These are phyloP conservation scores for Ochlodes sylvanus DNA, from an alignment of 2,888 invertebrate species.

Conservation along the genomic window DNA sequence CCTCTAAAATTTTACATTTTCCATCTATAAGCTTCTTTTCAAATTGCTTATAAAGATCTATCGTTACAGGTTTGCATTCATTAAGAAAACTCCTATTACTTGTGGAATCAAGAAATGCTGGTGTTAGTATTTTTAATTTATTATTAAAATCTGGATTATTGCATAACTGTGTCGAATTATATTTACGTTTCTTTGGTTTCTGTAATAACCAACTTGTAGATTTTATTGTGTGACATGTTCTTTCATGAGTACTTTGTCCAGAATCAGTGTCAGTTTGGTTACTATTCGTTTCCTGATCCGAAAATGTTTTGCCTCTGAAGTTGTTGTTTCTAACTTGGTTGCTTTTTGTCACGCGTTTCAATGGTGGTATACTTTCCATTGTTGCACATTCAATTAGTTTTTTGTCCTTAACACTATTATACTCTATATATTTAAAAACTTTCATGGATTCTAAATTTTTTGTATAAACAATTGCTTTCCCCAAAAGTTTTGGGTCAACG, in stretches of 20 bases:
- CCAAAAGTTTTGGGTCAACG: slow-evolving; percentile 70
- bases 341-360: slow-evolving; percentile 43
- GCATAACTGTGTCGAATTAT: slow-evolving; percentile 68
- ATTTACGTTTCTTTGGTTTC: slow-evolving; percentile 64
- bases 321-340: slow-evolving; percentile 35
- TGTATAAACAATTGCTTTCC: slow-evolving; percentile 66
- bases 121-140: slow-evolving; percentile 64
- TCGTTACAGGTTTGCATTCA: slow-evolving; percentile 68
- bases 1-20: slow-evolving; percentile 52
- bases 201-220: slow-evolving; percentile 61
- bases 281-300: slow-evolving; percentile 26
- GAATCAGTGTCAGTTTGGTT: slow-evolving; percentile 20
- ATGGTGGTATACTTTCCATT: slow-evolving; percentile 63
- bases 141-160: slow-evolving; percentile 80
- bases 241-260: too few species aligned
- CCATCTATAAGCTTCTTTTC: slow-evolving; percentile 65
- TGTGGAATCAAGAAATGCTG: slow-evolving; percentile 63
- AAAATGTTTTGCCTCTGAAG: slow-evolving; percentile 6
- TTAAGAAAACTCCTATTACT: slow-evolving; percentile 64
- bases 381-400: slow-evolving; percentile 55
- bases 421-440: slow-evolving; percentile 53
- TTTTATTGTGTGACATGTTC: slow-evolving; percentile 53
- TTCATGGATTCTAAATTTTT: slow-evolving; percentile 68
- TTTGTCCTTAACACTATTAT: slow-evolving; percentile 51
- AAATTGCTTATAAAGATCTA: slow-evolving; percentile 71